Evolutionary conservation across 2,113 vertebrate genomes (phyloP).

Genomic region (Tamias sibiricus): DNA sequence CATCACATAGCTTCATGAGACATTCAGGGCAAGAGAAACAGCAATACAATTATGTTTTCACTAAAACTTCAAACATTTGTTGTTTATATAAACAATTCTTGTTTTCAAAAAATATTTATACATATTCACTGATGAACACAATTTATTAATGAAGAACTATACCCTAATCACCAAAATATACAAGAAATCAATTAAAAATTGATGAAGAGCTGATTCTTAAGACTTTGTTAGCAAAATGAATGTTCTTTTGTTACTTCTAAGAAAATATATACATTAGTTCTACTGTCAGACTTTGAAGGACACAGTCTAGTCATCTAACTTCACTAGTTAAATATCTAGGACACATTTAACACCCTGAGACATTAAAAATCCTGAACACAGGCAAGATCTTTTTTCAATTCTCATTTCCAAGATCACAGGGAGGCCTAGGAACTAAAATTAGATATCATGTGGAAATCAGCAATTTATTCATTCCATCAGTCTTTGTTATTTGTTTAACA

Average conservation of each 20-base stretch:
- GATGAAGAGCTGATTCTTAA: slow-evolving; percentile 37
- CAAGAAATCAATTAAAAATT: slow-evolving; percentile 51
- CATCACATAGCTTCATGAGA: neutral
- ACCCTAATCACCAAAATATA: neutral
- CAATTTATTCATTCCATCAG: slow-evolving; percentile 79
- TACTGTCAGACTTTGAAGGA: slow-evolving; percentile 60
- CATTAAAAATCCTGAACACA: slow-evolving; percentile 76
- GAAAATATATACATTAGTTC: slow-evolving; percentile 71
- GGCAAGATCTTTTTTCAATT: slow-evolving; percentile 77
- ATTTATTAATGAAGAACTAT: slow-evolving; percentile 30
- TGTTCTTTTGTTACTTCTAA: slow-evolving; percentile 51
- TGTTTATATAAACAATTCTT: neutral
- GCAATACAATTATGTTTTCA: slow-evolving; percentile 25
- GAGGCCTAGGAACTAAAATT: slow-evolving; percentile 85
- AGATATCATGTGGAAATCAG: slow-evolving; percentile 81
- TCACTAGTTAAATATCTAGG: slow-evolving; percentile 68
- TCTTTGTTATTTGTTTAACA: slow-evolving; percentile 71
- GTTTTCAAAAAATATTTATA: neutral
- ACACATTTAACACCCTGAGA: slow-evolving; percentile 69
- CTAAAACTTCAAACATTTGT: neutral
- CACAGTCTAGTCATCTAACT: slow-evolving; percentile 57
- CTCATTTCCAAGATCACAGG: slow-evolving; percentile 72
- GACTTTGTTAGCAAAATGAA: neutral
- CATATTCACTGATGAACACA: neutral
- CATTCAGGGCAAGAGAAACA: neutral